These are phyloP conservation scores for Ceratina japonica DNA, from an alignment of 1,140 invertebrate genomes.

Conservation along the genomic window DNA sequence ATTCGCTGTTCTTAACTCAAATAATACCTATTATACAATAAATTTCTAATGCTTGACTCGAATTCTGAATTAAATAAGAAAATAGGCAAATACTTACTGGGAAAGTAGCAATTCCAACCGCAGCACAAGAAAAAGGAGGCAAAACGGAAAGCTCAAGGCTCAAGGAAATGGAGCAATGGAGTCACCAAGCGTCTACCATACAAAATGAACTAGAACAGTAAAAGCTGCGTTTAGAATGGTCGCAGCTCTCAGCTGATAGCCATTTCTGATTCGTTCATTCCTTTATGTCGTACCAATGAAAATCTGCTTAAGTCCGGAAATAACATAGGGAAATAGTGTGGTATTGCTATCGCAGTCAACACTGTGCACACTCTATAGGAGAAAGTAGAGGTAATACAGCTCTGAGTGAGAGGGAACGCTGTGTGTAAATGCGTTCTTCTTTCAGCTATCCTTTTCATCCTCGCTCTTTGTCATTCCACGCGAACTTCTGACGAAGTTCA, in stretches of 20 bases:
- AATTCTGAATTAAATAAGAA: neutral
- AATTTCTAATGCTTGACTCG: neutral
- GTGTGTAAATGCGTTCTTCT: too few relatives aligned
- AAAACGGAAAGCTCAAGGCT: constrained; percentile 27
- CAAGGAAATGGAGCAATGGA: constrained; percentile 26
- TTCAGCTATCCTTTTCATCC: too few relatives aligned
- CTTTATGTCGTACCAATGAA: neutral
- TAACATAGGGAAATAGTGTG: too few relatives aligned
- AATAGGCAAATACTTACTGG: constrained; percentile 5
- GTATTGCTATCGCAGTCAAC: too few relatives aligned
- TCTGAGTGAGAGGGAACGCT: too few relatives aligned
- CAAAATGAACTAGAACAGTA: constrained; percentile 11
- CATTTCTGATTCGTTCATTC: constrained; percentile 16
- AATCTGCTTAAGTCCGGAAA: neutral
- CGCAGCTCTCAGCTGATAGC: neutral
- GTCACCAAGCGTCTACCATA: constrained; percentile 39
- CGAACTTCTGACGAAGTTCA: too few relatives aligned
- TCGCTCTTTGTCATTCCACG: too few relatives aligned
- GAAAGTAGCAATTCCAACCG: neutral
- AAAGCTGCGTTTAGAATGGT: constrained; percentile 31
- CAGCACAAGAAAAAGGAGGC: constrained; percentile 26
- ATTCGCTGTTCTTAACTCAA: neutral
- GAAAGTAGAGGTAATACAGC: too few relatives aligned
- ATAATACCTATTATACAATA: neutral
- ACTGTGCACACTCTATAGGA: too few relatives aligned